Conservation (phyloP, 2,113 vertebrate species). For the Tupaia chinensis region DNA sequence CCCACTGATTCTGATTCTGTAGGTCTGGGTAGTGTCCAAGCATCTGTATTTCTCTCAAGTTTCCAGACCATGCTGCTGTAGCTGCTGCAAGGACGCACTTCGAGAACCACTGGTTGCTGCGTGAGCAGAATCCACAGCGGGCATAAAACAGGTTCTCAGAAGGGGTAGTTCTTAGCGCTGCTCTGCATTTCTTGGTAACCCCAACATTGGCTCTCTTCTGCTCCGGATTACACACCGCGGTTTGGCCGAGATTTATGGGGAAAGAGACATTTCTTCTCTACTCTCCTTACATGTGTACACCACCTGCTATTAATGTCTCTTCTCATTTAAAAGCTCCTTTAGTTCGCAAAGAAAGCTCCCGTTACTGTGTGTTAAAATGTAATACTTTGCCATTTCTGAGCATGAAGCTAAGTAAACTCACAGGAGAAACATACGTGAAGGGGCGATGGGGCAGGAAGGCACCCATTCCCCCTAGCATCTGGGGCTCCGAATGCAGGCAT, state of each 20-base stretch:
- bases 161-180: background rate
- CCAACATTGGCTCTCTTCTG: background rate
- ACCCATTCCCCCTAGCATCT: background rate
- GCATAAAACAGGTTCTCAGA: background rate
- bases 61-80: background rate
- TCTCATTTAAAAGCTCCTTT: slow-evolving; percentile 41
- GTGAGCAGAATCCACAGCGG: background rate
- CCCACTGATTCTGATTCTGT: background rate
- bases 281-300: background rate
- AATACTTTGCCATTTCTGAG: background rate
- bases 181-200: background rate
- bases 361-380: background rate
- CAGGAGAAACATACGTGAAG: background rate
- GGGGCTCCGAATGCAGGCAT: background rate
- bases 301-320: background rate
- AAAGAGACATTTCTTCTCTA: background rate
- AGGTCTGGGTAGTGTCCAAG: background rate
- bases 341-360: background rate
- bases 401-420: background rate
- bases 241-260: background rate
- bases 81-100: background rate
- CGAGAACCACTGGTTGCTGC: background rate
- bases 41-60: background rate
- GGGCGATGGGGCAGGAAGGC: background rate
- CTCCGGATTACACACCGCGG: background rate